Evolutionary conservation across 2,797 vertebrate species (phyloP).

Genomic region (Pangasius larnaudii): DNA sequence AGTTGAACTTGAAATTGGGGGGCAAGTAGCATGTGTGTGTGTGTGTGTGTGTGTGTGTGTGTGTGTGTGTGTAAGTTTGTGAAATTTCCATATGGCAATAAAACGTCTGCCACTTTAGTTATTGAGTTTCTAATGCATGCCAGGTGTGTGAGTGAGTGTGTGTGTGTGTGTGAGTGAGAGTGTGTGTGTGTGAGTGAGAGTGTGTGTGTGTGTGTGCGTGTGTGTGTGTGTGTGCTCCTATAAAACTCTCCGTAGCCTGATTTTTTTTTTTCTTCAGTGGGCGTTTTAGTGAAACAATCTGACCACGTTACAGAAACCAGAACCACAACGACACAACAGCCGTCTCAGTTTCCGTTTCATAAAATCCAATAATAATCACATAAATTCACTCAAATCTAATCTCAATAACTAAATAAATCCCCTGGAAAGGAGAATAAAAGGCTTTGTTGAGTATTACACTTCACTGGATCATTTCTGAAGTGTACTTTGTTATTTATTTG

Average conservation of each 20-base stretch:
- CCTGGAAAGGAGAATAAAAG: slow-evolving; percentile 36
- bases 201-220: slow-evolving; percentile 25
- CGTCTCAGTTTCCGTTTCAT: slow-evolving; percentile 25
- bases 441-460: slow-evolving; percentile 59
- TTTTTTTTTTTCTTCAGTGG: neutral
- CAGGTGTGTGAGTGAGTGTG: slow-evolving; percentile 67
- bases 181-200: slow-evolving; percentile 58
- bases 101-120: slow-evolving; percentile 82
- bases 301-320: slow-evolving; percentile 50
- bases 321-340: slow-evolving; percentile 37
- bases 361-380: slow-evolving; percentile 37
- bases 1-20: slow-evolving; percentile 24
- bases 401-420: slow-evolving; percentile 18
- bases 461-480: slow-evolving; percentile 44
- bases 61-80: slow-evolving; percentile 63
- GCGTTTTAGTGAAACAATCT: slow-evolving; percentile 51
- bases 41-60: slow-evolving; percentile 22
- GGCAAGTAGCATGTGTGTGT: slow-evolving; percentile 43
- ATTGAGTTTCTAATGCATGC: slow-evolving; percentile 78
- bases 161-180: slow-evolving; percentile 26
- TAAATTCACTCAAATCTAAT: slow-evolving; percentile 26
- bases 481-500: slow-evolving; percentile 14
- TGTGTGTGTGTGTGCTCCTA: slow-evolving; percentile 29
- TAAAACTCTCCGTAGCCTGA: slow-evolving; percentile 22
- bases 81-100: slow-evolving; percentile 79